Evolutionary conservation across 2,888 invertebrate species (phyloP), one percentile per base, ranked within the genome.

Genomic region (Drosophila mettleri): DNA sequence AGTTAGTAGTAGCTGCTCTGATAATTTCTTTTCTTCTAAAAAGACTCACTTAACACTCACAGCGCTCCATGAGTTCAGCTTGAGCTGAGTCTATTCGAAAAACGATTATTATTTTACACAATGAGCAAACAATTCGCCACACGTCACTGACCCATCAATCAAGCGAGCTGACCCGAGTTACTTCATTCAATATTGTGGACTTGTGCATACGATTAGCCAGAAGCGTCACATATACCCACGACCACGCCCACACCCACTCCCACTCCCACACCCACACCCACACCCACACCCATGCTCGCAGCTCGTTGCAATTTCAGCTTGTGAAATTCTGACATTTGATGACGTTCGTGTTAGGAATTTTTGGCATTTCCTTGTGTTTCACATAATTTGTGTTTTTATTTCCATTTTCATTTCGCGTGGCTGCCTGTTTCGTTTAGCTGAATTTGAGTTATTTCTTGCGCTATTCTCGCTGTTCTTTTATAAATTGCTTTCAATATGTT

Each of bases 321-420:
- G n/a, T 10, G 29, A 49, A 58, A 20, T 36, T 36, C 27, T 10
- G n/a, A 33, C 18, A 51, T 58, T 67, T 48, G 38, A 53, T 77
- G 78, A 74, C 66, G 55, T 58, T 52, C 20, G 39, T 27, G 38
- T 27, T 20, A 48, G 57, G 67, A 74, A 74, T 78, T 62, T 49
- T 46, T 55, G 74, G 57, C 5, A 67, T 73, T 74, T 74, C 54
- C 48, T 22, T 41, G 53, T n/a, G 29, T 14, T 49, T 57, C 41
- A 48, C 18, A 57, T 38, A 6, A 49, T 59, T 41, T 54, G 22
- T 27, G 14, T 38, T 38, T 34, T 27, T 3, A 29, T 16, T 63
- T 31, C n/a, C 16, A 34, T 38, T 33, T 12, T 61, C 34, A 10
- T 24, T 24, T 52, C 24, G 27, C 46, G 16, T 18, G 54, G 16